Evolutionary conservation across 2,113 vertebrate genomes (phyloP).

Genomic region (Neopipo cinnamomea): DNA sequence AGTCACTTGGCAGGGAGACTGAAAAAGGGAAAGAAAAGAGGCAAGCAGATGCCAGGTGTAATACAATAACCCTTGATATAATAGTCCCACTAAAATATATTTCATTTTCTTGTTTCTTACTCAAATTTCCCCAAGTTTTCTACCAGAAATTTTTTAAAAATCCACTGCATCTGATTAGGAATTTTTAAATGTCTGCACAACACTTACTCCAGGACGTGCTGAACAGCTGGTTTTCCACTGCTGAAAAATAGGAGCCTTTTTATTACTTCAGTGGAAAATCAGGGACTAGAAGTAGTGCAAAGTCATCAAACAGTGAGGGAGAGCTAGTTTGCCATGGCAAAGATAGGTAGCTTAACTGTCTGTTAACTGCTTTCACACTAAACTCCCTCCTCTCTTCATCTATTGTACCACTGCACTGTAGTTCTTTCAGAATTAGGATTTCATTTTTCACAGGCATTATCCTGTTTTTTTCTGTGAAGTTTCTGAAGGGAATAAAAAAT

Average conservation of each 20-base stretch:
- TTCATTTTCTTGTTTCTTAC: background rate
- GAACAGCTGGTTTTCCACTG: background rate
- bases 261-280: background rate
- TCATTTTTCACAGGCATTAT: background rate
- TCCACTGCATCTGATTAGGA: background rate
- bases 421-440: background rate
- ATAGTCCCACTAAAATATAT: background rate
- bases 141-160: background rate
- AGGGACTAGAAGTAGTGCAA: background rate
- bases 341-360: background rate
- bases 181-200: background rate
- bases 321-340: background rate
- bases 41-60: background rate
- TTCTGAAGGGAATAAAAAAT: background rate
- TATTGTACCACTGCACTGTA: background rate
- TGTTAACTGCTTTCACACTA: background rate
- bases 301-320: background rate
- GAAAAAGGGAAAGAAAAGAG: background rate
- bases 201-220: background rate
- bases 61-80: background rate
- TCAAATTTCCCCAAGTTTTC: background rate
- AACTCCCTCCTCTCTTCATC: background rate
- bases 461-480: background rate
- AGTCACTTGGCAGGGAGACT: background rate
- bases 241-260: background rate